Conservation (phyloP, 2,797 vertebrate genomes). For the Atherinosoma microstoma region DNA sequence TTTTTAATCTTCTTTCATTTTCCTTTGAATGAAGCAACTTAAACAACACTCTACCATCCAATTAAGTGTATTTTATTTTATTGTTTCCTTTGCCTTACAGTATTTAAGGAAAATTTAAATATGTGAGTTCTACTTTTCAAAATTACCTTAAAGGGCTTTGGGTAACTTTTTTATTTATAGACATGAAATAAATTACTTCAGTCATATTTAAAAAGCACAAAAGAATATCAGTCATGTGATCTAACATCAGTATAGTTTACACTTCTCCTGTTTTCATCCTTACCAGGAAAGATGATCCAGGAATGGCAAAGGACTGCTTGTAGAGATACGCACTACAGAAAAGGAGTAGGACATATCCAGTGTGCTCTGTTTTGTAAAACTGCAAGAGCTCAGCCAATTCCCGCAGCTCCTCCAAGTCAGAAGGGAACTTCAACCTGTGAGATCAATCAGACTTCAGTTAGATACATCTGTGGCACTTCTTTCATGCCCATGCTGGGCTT, state of each 20-base stretch:
- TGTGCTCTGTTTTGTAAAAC: conserved; percentile 91
- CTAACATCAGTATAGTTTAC: conserved; percentile 8
- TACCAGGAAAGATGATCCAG: conserved; percentile 95
- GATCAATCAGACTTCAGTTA: conserved; percentile 9
- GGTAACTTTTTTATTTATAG: too few species aligned
- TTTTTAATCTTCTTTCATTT: too few species aligned
- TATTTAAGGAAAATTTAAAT: neutral
- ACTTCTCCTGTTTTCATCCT: conserved; percentile 28
- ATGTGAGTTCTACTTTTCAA: neutral
- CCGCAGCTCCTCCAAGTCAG: conserved; percentile 91
- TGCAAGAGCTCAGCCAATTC: conserved; percentile 89
- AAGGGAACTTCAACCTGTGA: conserved; percentile 92
- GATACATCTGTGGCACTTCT: neutral
- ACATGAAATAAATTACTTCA: neutral
- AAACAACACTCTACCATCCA: neutral
- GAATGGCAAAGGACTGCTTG: conserved; percentile 97
- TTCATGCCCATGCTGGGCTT: neutral
- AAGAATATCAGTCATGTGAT: neutral
- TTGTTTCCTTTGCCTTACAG: neutral
- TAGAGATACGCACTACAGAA: conserved; percentile 97
- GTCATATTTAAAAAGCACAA: neutral
- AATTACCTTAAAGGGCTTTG: neutral
- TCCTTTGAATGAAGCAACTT: too few species aligned
- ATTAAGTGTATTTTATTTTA: neutral
- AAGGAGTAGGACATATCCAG: conserved; percentile 89